These are phyloP conservation scores for Acomys russatus DNA, from an alignment of 2,797 vertebrate species.

Conservation along the genomic window DNA sequence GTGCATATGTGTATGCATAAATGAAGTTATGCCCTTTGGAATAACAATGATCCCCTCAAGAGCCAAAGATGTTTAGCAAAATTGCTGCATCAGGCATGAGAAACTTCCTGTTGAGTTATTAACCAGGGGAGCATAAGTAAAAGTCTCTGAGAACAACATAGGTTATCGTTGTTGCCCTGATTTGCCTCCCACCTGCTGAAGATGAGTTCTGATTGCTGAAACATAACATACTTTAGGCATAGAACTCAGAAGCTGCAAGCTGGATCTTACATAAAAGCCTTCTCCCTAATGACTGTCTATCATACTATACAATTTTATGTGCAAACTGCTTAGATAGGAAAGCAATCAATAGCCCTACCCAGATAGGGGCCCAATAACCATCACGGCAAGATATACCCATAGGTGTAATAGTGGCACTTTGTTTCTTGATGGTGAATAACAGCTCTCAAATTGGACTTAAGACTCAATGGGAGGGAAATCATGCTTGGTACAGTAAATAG, in stretches of 20 bases:
- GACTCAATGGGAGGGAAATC: background rate
- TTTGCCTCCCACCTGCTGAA: background rate
- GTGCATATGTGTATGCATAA: background rate
- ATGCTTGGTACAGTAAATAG: background rate
- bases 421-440: background rate
- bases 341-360: background rate
- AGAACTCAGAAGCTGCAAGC: background rate
- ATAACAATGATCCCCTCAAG: background rate
- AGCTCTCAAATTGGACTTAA: too few relatives aligned
- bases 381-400: too few relatives aligned
- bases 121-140: too few relatives aligned
- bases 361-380: background rate
- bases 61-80: background rate
- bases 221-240: background rate
- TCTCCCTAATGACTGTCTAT: too few relatives aligned
- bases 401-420: background rate
- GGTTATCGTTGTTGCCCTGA: too few relatives aligned
- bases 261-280: background rate
- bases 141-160: background rate
- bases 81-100: background rate
- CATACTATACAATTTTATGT: too few relatives aligned
- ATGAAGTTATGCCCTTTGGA: background rate
- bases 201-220: background rate
- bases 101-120: background rate
- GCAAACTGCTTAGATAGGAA: background rate